phyloP scores from a whole-genome alignment of 2,797 vertebrate genomes.

The Sebastes glaucus region DNA sequence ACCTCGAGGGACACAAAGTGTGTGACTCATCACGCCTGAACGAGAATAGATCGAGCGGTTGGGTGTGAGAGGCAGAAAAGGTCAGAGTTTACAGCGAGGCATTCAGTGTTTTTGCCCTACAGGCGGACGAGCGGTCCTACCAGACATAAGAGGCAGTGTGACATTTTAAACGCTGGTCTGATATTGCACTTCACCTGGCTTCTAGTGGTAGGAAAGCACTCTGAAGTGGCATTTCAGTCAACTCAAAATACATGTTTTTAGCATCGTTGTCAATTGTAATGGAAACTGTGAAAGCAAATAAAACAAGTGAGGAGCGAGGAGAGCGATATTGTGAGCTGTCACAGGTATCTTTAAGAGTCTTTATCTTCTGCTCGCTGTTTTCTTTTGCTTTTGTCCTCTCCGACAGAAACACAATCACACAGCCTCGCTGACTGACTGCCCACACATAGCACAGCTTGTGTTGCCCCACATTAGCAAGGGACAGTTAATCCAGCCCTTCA shows the following conservation, averaged over 20 bases:
- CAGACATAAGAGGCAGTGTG: constrained; percentile 49
- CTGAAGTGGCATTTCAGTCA: constrained; percentile 44
- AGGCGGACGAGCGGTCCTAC: constrained; percentile 27
- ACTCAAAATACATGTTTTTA: constrained; percentile 54
- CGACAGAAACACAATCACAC: constrained; percentile 49
- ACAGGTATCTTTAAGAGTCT: constrained; percentile 26
- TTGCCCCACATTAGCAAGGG: constrained; percentile 64
- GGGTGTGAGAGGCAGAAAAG: constrained; percentile 58
- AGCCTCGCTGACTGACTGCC: constrained; percentile 35
- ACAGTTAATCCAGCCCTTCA: constrained; percentile 82
- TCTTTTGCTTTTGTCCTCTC: constrained; percentile 23
- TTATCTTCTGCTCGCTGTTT: constrained; percentile 32
- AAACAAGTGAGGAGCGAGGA: constrained; percentile 40
- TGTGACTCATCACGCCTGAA: constrained; percentile 65
- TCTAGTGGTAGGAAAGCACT: constrained; percentile 25
- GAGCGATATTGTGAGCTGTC: constrained; percentile 36
- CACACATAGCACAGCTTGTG: constrained; percentile 67
- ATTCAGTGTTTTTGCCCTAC: constrained; percentile 55
- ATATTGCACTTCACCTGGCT: constrained; percentile 48
- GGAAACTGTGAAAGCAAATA: constrained; percentile 45
- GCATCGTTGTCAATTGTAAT: constrained; percentile 43
- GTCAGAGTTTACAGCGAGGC: constrained; percentile 64
- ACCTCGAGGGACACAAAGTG: constrained; percentile 40
- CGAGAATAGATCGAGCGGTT: constrained; percentile 57
- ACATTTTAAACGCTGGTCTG: constrained; percentile 54